Evolutionary conservation across 1,140 invertebrate species (phyloP), one percentile per base, ranked within the genome.

Genomic region (Leguminivora glycinivorella): DNA sequence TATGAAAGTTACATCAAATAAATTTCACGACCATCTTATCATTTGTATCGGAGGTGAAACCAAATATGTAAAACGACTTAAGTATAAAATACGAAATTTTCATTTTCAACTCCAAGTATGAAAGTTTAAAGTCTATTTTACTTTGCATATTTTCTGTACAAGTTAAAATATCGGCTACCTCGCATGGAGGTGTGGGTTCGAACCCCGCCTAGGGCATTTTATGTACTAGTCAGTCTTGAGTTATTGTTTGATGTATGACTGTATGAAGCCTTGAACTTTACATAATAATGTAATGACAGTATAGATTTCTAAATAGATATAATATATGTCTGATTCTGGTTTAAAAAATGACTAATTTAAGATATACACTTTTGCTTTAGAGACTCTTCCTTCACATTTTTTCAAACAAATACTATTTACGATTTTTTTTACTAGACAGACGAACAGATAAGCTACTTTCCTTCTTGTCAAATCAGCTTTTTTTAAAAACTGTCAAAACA

Each of bases 141-240:
- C 4, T 56, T 25, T 26, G 67, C 22, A 52, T 9, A 25, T 22
- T 29, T 70, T 24, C 69, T 12, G n/a, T 60, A 56, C 69, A 68
- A 70, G 73, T 74, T 69, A 71, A 43, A 43, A 43, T 68, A 52
- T 24, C 4, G 47, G 73, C 70, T 76, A 70, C 74, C 63, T 71
- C 38, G 25, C 68, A 69, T 22, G n/a, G 72, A 78, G 80, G 76
- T 72, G 80, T 79, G 80, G 80, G 80, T 82, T 84, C 75, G 77
- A 79, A 72, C 75, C 75, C 78, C 75, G 83, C 85, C 85, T 81
- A 34, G 69, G 78, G 82, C 81, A 75, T 72, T 78, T 77, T 82
- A 81, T 84, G 70, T 82, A 81, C 71, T 67, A 67, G 71, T 72
- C 58, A 19, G 67, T 71, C 24, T 56, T 43, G 60, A 43, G 69